Base-by-base conservation (phyloP, 2,113 vertebrate genomes). In the Forbesichthys agassizii region DNA sequence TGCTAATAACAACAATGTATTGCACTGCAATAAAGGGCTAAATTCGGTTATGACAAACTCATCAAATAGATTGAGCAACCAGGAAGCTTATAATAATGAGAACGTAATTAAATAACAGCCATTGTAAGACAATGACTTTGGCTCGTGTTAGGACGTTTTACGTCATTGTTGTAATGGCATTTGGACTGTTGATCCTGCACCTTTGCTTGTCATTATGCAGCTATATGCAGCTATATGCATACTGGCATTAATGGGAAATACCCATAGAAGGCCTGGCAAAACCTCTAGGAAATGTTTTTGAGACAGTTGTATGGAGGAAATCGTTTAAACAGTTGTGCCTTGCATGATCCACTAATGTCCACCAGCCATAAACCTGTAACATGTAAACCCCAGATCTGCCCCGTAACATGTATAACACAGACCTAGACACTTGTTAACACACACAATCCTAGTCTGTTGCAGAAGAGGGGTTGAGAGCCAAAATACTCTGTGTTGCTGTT, bases 391-490 rank as follows among this genome's bases (percentile, higher is more conserved):
- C 27, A 27, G 27, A 27, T 27, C 27, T 27, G 27, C 27, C 27
- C 27, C 4, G 52, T 3, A 65, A 11, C 12, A 7, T 42, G 33
- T 69, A 57, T 68, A 64, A 57, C 64, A 77, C 16, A 67, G 74
- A 81, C 52, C 58, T 18, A 33, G 33, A 62, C 10, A 36, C 66
- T 59, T 3, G n/a, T 67, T 74, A 66, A 54, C 59, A 62, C 33
- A 11, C 69, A 71, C 68, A 75, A 49, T 67, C 63, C 36, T 71
- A 80, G 64, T 64, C 58, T 68, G 77, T 62, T 76, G 63, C 67
- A 14, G 54, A 13, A 5, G n/a, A 76, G 46, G 80, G 84, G 88
- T 90, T 88, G 90, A 70, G 77, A 85, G 85, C 85, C 90, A 82
- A 86, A 71, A 80, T 70, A n/a, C 66, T 48, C 79, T 72, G 69